Evolutionary conservation across 1,140 invertebrate genomes (phyloP), one percentile per base, ranked within the genome.

Genomic region (Nasonia vitripennis): DNA sequence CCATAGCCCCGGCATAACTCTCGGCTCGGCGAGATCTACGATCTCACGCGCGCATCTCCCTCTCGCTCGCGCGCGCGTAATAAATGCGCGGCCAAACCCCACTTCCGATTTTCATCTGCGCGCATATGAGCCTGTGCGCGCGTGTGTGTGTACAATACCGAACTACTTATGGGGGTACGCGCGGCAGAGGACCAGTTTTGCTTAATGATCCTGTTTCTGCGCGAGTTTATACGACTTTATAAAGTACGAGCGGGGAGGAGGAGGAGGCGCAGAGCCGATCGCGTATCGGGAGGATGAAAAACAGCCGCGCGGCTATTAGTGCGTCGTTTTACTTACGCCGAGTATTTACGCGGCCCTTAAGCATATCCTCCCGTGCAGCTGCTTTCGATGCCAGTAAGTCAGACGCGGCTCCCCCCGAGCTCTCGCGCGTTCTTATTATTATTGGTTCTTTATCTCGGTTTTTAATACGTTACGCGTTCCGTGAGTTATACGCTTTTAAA

Each of bases 21-120:
- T 86, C 78, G 17, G 20, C 67, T n/a, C 20, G 27, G 68, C 83
- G 70, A 89, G 84, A 88, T 89, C 84, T 88, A 89, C 88, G 88
- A 89, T 88, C 86, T 87, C 86, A 81, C 79, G 78, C 87, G 84
- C 87, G 85, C 78, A 62, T 80, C 73, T 82, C 81, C 14, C 83
- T 68, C 84, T 74, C 68, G 73, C 71, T 81, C 71, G 41, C 80
- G 78, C 80, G 78, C 80, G n/a, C 78, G 41, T 81, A 84, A 84
- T 86, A 41, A 81, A 84, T 87, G 79, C 41, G 55, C 68, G 51
- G 78, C 68, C 51, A 82, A 82, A 51, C 78, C 55, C 67, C 9
- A 20, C 34, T 75, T 45, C 73, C 73, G 20, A 85, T 82, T 82
- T 45, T 85, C 67, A 83, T 85, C 73, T 82, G 20, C 27, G 27